Conservation (phyloP, 2,888 invertebrate species). For the Schizaphis graminum region DNA sequence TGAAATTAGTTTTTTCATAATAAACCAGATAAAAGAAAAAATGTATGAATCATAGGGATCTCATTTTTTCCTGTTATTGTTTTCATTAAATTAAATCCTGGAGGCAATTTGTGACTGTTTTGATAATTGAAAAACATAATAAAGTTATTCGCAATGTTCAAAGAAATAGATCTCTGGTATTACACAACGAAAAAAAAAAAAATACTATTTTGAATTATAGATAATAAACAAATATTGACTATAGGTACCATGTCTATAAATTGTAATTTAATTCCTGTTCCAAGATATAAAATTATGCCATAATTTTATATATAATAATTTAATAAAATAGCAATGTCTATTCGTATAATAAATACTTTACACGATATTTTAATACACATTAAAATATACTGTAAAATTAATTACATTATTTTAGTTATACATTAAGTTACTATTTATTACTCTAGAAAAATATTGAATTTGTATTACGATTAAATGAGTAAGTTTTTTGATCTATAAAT, state of each 20-base stretch:
- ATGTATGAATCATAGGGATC: slow-evolving; percentile 20
- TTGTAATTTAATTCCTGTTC: not conserved
- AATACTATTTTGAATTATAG: not conserved
- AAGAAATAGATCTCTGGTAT: not conserved
- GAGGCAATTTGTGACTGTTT: slow-evolving; percentile 22
- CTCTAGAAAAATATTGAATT: no score
- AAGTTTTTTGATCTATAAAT: no score
- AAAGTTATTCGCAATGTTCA: not conserved
- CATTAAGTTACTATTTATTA: no score
- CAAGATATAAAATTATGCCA: not conserved
- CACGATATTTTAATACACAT: not conserved
- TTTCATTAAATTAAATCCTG: slow-evolving; percentile 34
- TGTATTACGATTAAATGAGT: no score
- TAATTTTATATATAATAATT: not conserved
- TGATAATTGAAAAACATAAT: slow-evolving; percentile 19
- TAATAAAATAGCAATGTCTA: not conserved
- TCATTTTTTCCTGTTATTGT: slow-evolving; percentile 24
- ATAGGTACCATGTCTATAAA: not conserved
- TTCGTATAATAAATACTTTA: no score
- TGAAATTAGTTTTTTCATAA: slow-evolving; percentile 41
- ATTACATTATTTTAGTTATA: no score
- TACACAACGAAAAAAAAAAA: not conserved
- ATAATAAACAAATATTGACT: not conserved
- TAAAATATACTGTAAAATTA: not conserved
- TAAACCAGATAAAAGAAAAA: slow-evolving; percentile 39